phyloP scores from a whole-genome alignment of 2,113 vertebrate genomes.

The Seriola rivoliana region DNA sequence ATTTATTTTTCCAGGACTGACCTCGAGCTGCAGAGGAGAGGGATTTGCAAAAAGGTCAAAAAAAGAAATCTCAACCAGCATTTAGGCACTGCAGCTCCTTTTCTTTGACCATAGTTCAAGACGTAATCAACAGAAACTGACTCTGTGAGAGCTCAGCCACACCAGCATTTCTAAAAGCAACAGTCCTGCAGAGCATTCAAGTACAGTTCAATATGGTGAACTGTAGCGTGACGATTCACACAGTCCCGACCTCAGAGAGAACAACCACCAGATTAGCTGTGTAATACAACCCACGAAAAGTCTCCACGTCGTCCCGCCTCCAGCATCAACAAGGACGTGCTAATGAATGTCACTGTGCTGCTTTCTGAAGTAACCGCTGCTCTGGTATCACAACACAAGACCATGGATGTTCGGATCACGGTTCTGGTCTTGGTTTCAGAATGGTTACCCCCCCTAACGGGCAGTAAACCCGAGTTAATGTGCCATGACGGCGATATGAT shows the following conservation, averaged over 20 bases:
- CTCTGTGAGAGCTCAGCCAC: neutral
- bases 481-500: neutral
- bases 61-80: slow-evolving; percentile 14
- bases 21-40: slow-evolving; percentile 6
- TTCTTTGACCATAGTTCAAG: neutral
- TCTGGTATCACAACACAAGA: too few relatives aligned
- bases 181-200: neutral
- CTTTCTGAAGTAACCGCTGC: neutral
- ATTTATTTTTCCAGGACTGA: slow-evolving; percentile 25
- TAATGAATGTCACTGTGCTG: neutral
- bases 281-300: neutral
- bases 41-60: slow-evolving; percentile 17
- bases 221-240: neutral
- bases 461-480: neutral
- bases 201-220: neutral
- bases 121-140: neutral
- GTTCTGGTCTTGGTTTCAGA: too few relatives aligned
- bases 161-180: neutral
- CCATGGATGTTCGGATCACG: too few relatives aligned
- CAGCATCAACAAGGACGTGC: neutral
- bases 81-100: neutral
- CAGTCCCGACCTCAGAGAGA: neutral
- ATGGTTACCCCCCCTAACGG: neutral
- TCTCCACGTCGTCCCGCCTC: neutral
- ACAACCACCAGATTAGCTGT: neutral